Percentiles rank a stretch among this genome's conserved stretches.
These are phyloP conservation scores for Calameuta filiformis DNA, from an alignment of 2,888 invertebrate genomes.

Conservation along the genomic window DNA sequence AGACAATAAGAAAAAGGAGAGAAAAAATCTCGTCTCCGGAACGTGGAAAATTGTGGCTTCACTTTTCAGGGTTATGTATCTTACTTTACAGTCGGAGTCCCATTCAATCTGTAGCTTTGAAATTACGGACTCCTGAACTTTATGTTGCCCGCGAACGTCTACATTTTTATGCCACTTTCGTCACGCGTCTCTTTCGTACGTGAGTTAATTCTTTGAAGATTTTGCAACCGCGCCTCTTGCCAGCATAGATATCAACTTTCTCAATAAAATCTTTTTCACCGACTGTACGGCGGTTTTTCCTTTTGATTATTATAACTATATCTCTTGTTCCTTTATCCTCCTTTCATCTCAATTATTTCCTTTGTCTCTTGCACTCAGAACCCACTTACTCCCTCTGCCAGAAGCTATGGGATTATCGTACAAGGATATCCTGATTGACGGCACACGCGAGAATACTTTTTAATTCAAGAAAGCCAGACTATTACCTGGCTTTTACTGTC, in stretches of 20 bases:
- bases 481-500: background rate
- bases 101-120: background rate
- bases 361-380: background rate
- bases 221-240: background rate
- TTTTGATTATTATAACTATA: background rate
- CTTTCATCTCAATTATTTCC: background rate
- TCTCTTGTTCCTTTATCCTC: background rate
- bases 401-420: background rate
- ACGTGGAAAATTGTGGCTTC: background rate
- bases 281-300: background rate
- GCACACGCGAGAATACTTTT: background rate
- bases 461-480: background rate
- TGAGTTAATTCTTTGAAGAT: background rate
- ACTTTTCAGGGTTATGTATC: background rate
- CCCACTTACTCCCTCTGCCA: background rate
- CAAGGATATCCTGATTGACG: background rate
- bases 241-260: background rate
- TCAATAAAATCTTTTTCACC: background rate
- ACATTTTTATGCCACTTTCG: background rate
- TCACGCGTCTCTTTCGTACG: background rate
- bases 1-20: background rate
- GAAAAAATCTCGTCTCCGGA: background rate
- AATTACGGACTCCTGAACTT: background rate
- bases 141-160: background rate
- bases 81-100: background rate